Conservation (phyloP, 1,140 invertebrate species). For the Anoplolepis gracilipes region DNA sequence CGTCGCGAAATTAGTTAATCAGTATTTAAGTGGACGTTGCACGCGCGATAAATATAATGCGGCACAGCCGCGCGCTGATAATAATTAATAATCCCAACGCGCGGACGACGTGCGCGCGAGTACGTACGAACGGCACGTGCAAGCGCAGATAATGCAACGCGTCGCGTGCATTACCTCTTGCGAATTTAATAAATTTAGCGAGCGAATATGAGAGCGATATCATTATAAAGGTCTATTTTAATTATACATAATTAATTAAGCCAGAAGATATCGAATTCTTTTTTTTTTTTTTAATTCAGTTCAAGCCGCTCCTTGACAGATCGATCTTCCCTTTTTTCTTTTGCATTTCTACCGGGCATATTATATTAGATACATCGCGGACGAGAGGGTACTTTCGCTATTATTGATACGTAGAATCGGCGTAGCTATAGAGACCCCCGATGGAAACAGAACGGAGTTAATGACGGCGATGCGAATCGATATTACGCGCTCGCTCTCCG, state of each 20-base stretch:
- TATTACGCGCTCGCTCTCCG: constrained; percentile 43
- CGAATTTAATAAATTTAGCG: constrained; percentile 21
- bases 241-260: background rate
- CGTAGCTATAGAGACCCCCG: constrained; percentile 57
- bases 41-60: constrained; percentile 46
- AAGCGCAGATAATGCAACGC: constrained; percentile 13
- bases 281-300: background rate
- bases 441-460: constrained; percentile 57
- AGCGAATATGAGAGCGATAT: no score
- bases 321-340: background rate
- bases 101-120: no score
- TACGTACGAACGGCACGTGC: constrained; percentile 47
- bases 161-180: background rate
- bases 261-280: background rate
- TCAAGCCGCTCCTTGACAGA: background rate
- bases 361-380: background rate
- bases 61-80: background rate
- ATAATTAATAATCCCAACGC: constrained; percentile 37
- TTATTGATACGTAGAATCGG: constrained; percentile 41
- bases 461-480: constrained; percentile 60
- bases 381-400: background rate
- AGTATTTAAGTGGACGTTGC: constrained; percentile 62
- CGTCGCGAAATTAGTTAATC: constrained; percentile 61
- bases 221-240: background rate
- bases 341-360: background rate